Percentiles rank a stretch among this genome's conserved stretches.
phyloP scores from a whole-genome alignment of 2,888 invertebrate species.

The Meteorus colon region DNA sequence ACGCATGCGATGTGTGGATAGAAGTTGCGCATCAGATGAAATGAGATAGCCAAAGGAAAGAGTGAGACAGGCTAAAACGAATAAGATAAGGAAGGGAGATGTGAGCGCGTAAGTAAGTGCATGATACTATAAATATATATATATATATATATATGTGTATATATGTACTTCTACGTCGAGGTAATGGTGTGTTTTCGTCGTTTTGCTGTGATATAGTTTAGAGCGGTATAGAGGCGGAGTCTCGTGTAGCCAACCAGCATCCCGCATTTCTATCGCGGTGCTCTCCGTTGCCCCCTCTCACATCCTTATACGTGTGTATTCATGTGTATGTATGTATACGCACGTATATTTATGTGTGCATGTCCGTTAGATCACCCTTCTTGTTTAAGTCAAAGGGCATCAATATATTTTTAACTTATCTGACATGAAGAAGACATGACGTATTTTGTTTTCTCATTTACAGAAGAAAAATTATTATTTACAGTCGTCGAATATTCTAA shows the following conservation, averaged over 20 bases:
- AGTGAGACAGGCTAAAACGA: neutral
- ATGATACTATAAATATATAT: constrained; percentile 29
- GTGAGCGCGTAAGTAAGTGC: constrained; percentile 38
- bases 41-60: neutral
- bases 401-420: constrained; percentile 22
- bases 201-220: constrained; percentile 39
- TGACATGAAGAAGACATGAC: constrained; percentile 3
- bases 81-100: constrained; percentile 15
- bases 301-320: neutral
- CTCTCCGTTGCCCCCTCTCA: constrained; percentile 34
- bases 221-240: constrained; percentile 65
- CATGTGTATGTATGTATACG: neutral
- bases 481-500: no score
- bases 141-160: constrained; percentile 27
- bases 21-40: neutral
- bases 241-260: constrained; percentile 65
- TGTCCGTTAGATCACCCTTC: constrained; percentile 24
- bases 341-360: neutral
- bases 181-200: constrained; percentile 45
- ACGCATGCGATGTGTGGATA: neutral
- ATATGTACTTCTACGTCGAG: constrained; percentile 16
- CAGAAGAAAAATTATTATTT: neutral
- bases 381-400: constrained; percentile 47
- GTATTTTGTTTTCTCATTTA: neutral
- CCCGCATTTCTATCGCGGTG: constrained; percentile 56